phyloP scores from a whole-genome alignment of 1,140 invertebrate species.

The Drosophila neocordata region DNA sequence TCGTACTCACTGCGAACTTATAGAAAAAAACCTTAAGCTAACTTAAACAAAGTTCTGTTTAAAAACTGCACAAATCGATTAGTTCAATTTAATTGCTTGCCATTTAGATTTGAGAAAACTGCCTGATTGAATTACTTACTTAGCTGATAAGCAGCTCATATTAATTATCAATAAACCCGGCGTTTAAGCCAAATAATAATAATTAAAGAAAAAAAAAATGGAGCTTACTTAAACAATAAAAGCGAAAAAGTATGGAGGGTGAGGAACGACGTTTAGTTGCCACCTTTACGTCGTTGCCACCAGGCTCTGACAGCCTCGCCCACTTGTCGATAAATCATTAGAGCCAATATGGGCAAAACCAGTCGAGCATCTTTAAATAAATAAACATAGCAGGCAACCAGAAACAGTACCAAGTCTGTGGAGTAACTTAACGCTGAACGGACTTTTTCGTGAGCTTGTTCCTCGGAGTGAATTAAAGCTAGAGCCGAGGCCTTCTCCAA shows the following conservation, averaged over 20 bases:
- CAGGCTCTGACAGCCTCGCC: constrained; percentile 85
- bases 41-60: neutral
- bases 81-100: neutral
- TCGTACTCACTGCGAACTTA: neutral
- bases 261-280: constrained; percentile 27
- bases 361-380: constrained; percentile 90
- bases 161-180: constrained; percentile 33
- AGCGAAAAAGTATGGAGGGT: constrained; percentile 34
- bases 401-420: constrained; percentile 87
- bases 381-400: constrained; percentile 90
- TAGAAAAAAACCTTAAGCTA: constrained; percentile 6
- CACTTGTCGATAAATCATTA: constrained; percentile 90
- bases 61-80: neutral
- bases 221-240: constrained; percentile 74
- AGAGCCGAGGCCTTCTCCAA: constrained; percentile 51
- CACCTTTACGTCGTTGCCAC: constrained; percentile 75
- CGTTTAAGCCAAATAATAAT: constrained; percentile 53
- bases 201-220: constrained; percentile 51
- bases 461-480: constrained; percentile 82
- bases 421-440: constrained; percentile 87
- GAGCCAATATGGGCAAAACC: constrained; percentile 88
- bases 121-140: neutral
- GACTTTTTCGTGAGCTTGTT: constrained; percentile 87
- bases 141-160: constrained; percentile 4
- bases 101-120: too few relatives aligned